Percentiles rank a stretch among this genome's conserved stretches.
phyloP scores from a whole-genome alignment of 2,888 invertebrate species.

The Plebejus melissa region DNA sequence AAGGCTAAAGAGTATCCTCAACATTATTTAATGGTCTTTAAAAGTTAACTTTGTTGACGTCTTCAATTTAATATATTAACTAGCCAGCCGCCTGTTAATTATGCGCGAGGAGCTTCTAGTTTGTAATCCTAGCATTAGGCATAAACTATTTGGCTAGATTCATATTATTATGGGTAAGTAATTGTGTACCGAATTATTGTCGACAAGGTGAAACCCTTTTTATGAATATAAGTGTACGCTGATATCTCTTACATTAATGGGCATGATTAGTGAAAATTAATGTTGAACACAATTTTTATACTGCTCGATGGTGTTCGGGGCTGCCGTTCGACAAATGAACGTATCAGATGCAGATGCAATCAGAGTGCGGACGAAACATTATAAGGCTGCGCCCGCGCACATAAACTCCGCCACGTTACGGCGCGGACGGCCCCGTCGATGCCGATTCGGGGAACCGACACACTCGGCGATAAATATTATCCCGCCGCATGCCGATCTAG shows the following conservation, averaged over 20 bases:
- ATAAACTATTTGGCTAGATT: neutral
- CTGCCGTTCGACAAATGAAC: slow-evolving; percentile 64
- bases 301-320: slow-evolving; percentile 57
- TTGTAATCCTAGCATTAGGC: neutral
- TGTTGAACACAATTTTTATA: slow-evolving; percentile 64
- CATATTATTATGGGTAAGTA: neutral
- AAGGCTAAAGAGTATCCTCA: neutral
- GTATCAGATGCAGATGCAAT: slow-evolving; percentile 72
- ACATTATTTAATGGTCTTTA: slow-evolving; percentile 17
- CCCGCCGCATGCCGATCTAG: slow-evolving; percentile 61
- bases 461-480: slow-evolving; percentile 77
- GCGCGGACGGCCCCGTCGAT: slow-evolving; percentile 76
- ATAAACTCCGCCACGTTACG: slow-evolving; percentile 73
- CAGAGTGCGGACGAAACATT: slow-evolving; percentile 62
- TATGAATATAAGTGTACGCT: neutral
- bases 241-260: slow-evolving; percentile 25
- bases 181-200: neutral
- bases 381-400: slow-evolving; percentile 50
- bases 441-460: slow-evolving; percentile 77
- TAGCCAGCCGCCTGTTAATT: slow-evolving; percentile 6
- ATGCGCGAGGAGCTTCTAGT: neutral
- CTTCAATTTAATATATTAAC: neutral
- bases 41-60: slow-evolving; percentile 14
- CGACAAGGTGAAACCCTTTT: neutral
- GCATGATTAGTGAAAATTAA: slow-evolving; percentile 48